A percentile compares a stretch with the other conserved stretches of the same genome.
These are phyloP conservation scores for Donacobius atricapilla DNA, from an alignment of 2,113 vertebrate genomes.

Conservation along the genomic window DNA sequence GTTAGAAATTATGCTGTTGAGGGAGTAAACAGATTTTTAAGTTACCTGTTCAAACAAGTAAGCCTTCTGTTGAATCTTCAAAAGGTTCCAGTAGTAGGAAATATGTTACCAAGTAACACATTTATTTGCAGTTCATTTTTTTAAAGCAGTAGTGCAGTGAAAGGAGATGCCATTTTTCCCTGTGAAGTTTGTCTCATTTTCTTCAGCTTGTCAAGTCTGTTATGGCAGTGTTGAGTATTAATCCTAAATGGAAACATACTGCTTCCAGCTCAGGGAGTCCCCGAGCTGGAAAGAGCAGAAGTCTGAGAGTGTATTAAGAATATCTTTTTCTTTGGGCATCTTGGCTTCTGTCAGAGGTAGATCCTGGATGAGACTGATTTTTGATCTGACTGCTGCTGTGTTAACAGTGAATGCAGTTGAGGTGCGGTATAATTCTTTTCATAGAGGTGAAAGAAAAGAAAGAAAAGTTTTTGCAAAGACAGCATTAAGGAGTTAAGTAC, in stretches of 20 bases:
- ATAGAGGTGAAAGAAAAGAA: background rate
- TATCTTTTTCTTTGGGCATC: background rate
- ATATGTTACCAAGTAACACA: background rate
- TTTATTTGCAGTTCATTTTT: constrained; percentile 39
- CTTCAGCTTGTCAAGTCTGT: constrained; percentile 31
- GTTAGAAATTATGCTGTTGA: constrained; percentile 41
- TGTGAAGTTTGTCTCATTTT: constrained; percentile 13
- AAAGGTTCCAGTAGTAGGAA: constrained; percentile 41
- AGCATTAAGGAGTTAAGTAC: background rate
- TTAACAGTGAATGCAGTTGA: background rate
- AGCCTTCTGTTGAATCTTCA: constrained; percentile 48
- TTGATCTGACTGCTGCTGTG: background rate
- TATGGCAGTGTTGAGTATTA: background rate
- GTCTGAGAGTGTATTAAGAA: background rate
- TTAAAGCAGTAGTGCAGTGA: background rate
- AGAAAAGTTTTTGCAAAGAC: background rate
- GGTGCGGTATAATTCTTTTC: background rate
- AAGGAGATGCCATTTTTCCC: background rate
- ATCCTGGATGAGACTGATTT: background rate
- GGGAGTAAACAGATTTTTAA: constrained; percentile 61
- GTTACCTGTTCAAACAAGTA: constrained; percentile 61
- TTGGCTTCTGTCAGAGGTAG: background rate
- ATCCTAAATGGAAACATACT: background rate
- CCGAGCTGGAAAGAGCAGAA: background rate
- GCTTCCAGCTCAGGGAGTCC: constrained; percentile 20